A percentile compares a stretch with the other conserved stretches of the same genome.
phyloP scores from a whole-genome alignment of 2,797 vertebrate genomes.

The Argyrosomus regius region DNA sequence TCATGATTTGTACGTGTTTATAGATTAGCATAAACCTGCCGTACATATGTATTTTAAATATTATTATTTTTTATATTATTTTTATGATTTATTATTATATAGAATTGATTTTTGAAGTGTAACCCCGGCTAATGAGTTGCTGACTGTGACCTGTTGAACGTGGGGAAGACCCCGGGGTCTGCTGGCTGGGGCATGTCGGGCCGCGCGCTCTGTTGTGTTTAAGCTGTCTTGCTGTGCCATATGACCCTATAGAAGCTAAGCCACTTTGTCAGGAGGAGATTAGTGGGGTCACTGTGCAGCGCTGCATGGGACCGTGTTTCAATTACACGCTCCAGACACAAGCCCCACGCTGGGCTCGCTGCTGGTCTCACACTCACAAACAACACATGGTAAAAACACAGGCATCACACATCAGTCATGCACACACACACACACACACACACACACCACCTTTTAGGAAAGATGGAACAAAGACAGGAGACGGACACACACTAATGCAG shows the following conservation, averaged over 20 bases:
- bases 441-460: not conserved
- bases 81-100: no score
- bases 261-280: constrained; percentile 88
- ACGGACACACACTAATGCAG: constrained; percentile 28
- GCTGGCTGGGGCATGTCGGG: constrained; percentile 1
- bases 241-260: constrained; percentile 86
- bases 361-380: constrained; percentile 50
- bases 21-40: not conserved
- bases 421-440: constrained; percentile 10
- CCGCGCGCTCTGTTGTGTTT: constrained; percentile 65
- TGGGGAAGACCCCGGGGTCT: constrained; percentile 36
- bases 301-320: constrained; percentile 79
- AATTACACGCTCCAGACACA: constrained; percentile 80
- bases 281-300: constrained; percentile 85
- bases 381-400: constrained; percentile 40
- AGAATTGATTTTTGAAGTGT: not conserved
- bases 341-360: constrained; percentile 75
- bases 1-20: not conserved
- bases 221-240: constrained; percentile 83
- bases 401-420: constrained; percentile 26
- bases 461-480: constrained; percentile 10
- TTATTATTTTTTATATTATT: no score
- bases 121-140: constrained; percentile 1
- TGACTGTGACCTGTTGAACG: constrained; percentile 58
- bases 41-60: not conserved